These are phyloP conservation scores for Tachysurus vachellii DNA, from an alignment of 2,113 vertebrate species.

Conservation along the genomic window DNA sequence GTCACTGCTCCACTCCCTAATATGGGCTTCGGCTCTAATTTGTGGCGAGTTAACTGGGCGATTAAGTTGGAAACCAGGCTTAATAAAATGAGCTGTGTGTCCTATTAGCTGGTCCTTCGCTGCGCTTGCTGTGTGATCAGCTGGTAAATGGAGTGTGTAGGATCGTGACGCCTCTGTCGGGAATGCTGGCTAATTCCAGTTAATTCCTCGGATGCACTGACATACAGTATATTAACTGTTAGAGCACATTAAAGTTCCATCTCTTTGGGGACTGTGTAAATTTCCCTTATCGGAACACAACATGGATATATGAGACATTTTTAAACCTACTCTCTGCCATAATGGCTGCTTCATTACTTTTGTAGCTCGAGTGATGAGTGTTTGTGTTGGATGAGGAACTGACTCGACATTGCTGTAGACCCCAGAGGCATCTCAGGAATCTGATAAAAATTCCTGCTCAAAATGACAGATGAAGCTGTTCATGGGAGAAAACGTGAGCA, in stretches of 20 bases:
- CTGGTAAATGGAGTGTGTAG: conserved; percentile 53
- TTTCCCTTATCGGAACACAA: neutral
- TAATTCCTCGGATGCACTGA: conserved; percentile 70
- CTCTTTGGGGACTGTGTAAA: neutral
- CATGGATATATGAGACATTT: neutral
- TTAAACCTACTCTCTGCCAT: neutral
- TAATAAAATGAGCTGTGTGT: neutral
- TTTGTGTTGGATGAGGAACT: neutral
- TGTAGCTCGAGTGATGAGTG: neutral
- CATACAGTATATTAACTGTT: conserved; percentile 64
- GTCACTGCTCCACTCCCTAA: neutral
- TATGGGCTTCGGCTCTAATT: neutral
- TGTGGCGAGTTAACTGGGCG: neutral
- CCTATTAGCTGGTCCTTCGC: neutral
- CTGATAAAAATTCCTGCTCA: neutral
- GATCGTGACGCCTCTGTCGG: conserved; percentile 56
- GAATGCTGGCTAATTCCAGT: conserved; percentile 69
- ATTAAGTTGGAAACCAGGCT: neutral
- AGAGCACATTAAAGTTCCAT: conserved; percentile 62
- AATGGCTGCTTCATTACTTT: neutral
- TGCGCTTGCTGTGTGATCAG: conserved; percentile 26
- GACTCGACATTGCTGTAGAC: neutral
- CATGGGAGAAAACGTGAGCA: neutral
- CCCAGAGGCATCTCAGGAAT: neutral
- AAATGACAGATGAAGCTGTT: neutral